Percentiles rank a stretch among this genome's conserved stretches.
phyloP scores from a whole-genome alignment of 2,888 invertebrate genomes.

The Harpagoxenus sublaevis region DNA sequence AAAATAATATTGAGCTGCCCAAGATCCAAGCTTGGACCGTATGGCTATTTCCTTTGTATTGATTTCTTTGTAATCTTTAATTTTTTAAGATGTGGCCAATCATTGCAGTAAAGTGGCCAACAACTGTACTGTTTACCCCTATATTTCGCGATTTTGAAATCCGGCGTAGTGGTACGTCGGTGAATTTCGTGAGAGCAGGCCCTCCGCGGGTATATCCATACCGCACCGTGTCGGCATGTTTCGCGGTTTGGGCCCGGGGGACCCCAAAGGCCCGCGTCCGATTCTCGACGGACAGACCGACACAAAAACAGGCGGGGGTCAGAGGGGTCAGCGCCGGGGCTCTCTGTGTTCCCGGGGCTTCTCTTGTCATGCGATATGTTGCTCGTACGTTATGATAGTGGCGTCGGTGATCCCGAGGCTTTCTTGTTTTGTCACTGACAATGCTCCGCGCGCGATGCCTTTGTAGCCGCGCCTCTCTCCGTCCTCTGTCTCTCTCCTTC shows the following conservation, averaged over 20 bases:
- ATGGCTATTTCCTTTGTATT: too few relatives aligned
- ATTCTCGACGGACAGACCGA: slow-evolving; percentile 74
- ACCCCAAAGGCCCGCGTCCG: slow-evolving; percentile 72
- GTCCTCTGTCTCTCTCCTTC: slow-evolving; percentile 5
- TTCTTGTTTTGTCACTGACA: slow-evolving; percentile 76
- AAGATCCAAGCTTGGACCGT: too few relatives aligned
- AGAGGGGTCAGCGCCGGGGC: slow-evolving; percentile 80
- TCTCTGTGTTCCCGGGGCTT: slow-evolving; percentile 76
- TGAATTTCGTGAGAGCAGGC: slow-evolving; percentile 71
- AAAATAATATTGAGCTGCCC: too few relatives aligned
- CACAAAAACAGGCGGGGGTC: slow-evolving; percentile 81
- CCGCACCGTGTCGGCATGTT: slow-evolving; percentile 76
- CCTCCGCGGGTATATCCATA: slow-evolving; percentile 64
- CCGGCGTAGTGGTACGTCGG: slow-evolving; percentile 32
- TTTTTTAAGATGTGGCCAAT: too few relatives aligned
- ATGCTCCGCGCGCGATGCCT: slow-evolving; percentile 70
- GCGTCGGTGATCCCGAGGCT: slow-evolving; percentile 69
- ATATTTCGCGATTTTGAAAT: slow-evolving; percentile 66
- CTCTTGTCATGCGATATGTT: slow-evolving; percentile 84
- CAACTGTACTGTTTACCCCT: too few relatives aligned
- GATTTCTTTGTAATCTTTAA: too few relatives aligned
- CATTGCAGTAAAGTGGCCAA: too few relatives aligned
- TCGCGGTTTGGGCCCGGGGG: slow-evolving; percentile 73
- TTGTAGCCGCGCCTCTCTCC: slow-evolving; percentile 61
- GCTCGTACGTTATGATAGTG: slow-evolving; percentile 81